phyloP scores from a whole-genome alignment of 2,113 vertebrate species.

The Procavia capensis region DNA sequence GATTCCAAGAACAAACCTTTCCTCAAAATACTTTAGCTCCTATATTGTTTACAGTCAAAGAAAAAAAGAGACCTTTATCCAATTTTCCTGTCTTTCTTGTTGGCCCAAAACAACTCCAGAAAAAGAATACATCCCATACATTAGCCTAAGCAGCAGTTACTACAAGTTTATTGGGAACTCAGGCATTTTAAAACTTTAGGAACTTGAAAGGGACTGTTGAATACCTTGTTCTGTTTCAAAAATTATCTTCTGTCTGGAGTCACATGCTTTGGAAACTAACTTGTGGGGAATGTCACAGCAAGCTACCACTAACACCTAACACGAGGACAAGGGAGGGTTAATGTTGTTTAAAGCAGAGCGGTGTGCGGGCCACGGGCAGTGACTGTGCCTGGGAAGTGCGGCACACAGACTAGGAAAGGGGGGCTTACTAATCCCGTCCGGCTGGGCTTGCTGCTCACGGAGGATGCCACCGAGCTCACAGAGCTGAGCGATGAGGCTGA shows the following conservation, averaged over 20 bases:
- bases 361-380: background rate
- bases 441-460: conserved; percentile 97
- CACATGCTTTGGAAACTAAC: background rate
- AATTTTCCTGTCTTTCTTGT: background rate
- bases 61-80: background rate
- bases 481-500: conserved; percentile 98
- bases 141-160: background rate
- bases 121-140: background rate
- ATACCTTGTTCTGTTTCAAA: conserved; percentile 70
- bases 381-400: background rate
- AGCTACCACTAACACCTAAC: conserved; percentile 56
- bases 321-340: background rate
- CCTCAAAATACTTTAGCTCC: conserved; percentile 21
- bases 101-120: conserved; percentile 37
- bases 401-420: conserved; percentile 72
- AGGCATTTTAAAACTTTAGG: background rate
- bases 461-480: conserved; percentile 97
- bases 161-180: background rate
- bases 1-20: background rate
- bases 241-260: background rate
- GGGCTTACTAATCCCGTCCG: conserved; percentile 96
- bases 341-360: conserved; percentile 16
- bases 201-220: background rate
- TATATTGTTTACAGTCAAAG: background rate
- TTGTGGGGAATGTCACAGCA: conserved; percentile 59